Conservation (phyloP, 2,888 invertebrate species). For the Acanthococcus lagerstroemiae region DNA sequence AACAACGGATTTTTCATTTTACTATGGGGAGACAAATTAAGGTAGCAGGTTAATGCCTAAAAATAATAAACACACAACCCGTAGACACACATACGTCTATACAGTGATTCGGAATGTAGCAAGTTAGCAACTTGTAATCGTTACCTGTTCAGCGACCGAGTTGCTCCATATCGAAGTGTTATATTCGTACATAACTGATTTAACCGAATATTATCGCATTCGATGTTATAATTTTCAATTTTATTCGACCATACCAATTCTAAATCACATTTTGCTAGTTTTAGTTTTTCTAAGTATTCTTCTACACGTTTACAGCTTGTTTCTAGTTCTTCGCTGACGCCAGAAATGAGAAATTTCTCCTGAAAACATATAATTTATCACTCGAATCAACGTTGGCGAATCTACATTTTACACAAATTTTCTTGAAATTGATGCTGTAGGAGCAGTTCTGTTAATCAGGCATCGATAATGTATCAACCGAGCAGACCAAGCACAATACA, state of each 20-base stretch:
- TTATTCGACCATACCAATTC: not conserved
- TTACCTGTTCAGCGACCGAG: not conserved
- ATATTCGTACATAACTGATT: not conserved
- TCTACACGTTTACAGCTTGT: not conserved
- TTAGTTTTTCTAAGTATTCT: not conserved
- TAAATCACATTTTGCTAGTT: not conserved
- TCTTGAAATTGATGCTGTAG: no score
- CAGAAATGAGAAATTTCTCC: not conserved
- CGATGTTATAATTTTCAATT: not conserved
- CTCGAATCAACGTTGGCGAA: no score
- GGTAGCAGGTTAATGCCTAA: not conserved
- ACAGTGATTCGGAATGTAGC: no score
- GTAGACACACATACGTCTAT: not conserved
- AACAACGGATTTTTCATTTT: no score
- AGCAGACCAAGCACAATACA: no score
- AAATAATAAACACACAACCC: not conserved
- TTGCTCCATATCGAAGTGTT: not conserved
- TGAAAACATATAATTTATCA: no score
- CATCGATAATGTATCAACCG: no score
- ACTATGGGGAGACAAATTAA: no score
- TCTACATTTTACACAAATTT: no score
- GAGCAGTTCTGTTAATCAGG: no score
- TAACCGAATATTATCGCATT: not conserved
- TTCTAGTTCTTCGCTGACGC: not conserved
- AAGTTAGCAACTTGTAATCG: not conserved